A percentile compares a stretch with the other conserved stretches of the same genome.
Evolutionary conservation across 2,113 vertebrate genomes (phyloP).

Genomic region (Lophotis ruficrista): DNA sequence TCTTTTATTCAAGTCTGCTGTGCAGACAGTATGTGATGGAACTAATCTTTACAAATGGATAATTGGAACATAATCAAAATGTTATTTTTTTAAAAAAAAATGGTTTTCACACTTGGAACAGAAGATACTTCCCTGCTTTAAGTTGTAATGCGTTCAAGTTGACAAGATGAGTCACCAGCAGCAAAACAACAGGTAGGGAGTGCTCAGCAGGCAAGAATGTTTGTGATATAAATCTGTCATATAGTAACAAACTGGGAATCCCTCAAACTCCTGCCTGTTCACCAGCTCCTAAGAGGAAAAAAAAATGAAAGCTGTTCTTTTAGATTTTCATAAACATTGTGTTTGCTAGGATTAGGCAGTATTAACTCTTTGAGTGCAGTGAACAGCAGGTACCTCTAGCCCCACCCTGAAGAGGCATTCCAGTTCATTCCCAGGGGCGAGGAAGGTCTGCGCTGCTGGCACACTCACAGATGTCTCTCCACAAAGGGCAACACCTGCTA

Average conservation of each 20-base stretch:
- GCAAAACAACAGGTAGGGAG: neutral
- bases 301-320: neutral
- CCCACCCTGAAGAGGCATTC: neutral
- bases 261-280: neutral
- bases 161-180: neutral
- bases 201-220: neutral
- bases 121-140: neutral
- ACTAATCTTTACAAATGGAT: neutral
- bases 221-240: neutral
- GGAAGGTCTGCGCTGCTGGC: neutral
- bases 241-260: neutral
- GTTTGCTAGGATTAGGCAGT: neutral
- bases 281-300: neutral
- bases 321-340: neutral
- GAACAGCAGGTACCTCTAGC: neutral
- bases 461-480: neutral
- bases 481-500: neutral
- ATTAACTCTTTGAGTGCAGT: neutral
- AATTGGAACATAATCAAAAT: neutral
- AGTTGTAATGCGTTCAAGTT: neutral
- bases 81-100: neutral
- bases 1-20: neutral
- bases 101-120: neutral
- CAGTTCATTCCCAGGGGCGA: neutral
- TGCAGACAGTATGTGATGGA: neutral